Percentiles rank a stretch among this genome's conserved stretches.
Conservation (phyloP, 2,113 vertebrate genomes). For the Martes martes region DNA sequence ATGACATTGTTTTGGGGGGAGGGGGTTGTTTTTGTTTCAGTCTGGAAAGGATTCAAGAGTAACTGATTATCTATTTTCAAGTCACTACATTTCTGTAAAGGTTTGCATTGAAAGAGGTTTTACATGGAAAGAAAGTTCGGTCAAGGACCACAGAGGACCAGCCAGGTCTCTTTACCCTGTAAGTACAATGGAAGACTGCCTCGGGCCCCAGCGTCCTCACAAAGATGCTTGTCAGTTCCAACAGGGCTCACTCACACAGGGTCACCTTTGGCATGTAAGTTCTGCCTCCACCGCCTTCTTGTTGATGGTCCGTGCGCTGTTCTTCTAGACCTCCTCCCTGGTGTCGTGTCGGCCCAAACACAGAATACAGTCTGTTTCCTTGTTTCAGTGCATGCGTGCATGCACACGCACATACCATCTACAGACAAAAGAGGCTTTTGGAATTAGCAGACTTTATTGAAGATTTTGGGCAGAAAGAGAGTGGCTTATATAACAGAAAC, state of each 20-base stretch:
- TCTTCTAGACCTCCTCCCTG: neutral
- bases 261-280: neutral
- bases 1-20: neutral
- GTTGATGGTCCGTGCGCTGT: neutral
- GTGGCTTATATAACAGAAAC: neutral
- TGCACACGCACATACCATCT: neutral
- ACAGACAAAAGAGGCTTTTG: neutral
- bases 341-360: neutral
- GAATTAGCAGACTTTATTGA: neutral
- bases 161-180: rapidly evolving
- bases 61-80: neutral
- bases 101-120: neutral
- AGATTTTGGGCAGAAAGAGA: neutral
- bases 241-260: neutral
- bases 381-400: neutral
- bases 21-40: neutral
- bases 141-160: neutral
- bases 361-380: neutral
- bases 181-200: neutral
- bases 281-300: neutral
- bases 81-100: neutral
- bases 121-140: neutral
- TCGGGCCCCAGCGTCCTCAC: neutral
- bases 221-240: neutral
- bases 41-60: neutral